Evolutionary conservation across 1,140 invertebrate genomes (phyloP), one percentile per base, ranked within the genome.

Genomic region (Agrilus planipennis): DNA sequence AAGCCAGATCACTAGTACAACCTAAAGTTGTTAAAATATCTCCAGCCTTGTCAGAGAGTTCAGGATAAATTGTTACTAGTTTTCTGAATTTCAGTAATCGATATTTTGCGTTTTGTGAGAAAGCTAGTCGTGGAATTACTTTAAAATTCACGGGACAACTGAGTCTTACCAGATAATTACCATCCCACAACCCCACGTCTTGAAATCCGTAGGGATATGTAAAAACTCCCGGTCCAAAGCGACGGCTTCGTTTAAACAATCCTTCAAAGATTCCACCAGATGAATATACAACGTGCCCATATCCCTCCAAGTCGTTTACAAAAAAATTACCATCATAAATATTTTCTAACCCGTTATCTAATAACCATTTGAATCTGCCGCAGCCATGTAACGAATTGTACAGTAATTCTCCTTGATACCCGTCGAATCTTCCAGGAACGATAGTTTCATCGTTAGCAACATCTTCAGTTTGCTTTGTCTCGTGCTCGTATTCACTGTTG

Each of bases 201-300:
- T 65, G 62, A 9, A 34, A 47, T 11, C 63, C 53, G 42, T 53
- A 42, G 3, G 59, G 32, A 29, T 64, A 52, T 0, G 63, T 60
- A 34, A 66, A 57, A n/a, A 71, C 49, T 2, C 70, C 70, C 11
- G 70, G 70, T 9, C 70, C 70, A 51, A 60, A 72, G 30, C 68
- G 57, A 16, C 50, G 29, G 41, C 70, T 64, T 18, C 57, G 49
- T 39, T 62, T 56, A 45, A 63, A 68, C 18, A 71, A 36, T 27
- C 70, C 69, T 32, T 58, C 55, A 40, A 53, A 57, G 4, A 61
- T 52, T n/a, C 50, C 48, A 18, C 64, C 64, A 46, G 69, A 57
- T 5, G 57, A 38, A 47, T 66, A 71, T 0, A 67, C 65, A 39
- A 69, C 54, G 11, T 47, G 47, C 1, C 68, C 63, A 44, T 72